Base-by-base conservation (phyloP, 2,888 invertebrate genomes). In the Octodonta nipae region DNA sequence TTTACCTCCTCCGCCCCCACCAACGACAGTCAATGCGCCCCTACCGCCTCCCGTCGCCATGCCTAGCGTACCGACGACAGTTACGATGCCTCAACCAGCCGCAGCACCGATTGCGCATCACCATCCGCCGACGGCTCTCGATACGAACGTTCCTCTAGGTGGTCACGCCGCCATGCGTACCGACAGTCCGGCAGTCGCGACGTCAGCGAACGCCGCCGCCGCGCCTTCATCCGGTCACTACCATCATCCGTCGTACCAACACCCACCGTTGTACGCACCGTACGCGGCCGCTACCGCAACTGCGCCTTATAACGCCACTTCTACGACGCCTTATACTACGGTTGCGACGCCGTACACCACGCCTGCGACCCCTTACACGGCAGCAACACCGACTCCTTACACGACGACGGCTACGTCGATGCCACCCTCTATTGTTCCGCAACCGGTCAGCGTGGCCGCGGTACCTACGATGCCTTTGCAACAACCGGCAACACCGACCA, bases 231-330 rank as follows among this genome's bases (percentile, higher is more conserved):
- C 74, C 20, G 63, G 64, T 52, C 47, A 63, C 34, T 57, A 55
- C 42, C 56, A 60, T 37, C 61, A 59, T 52, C 34, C 40, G 11
- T 33, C 37, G 13, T 41, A 41, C 33, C 22, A 24, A 3, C 67
- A 67, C 64, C 75, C 78, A 41, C 74, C 78, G 22, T 66, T 86
- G 40, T 86, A 86, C 55, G 77, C 85, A 8, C 85, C 85, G 1
- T 84, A 82, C 53, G 78, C 80, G 36, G 71, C 76, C 74, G 80
- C 60, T 6, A 39, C 44, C 2, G 79, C 78, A 51, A 79, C 81
- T 3, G 35, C 35, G 13, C 43, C 35, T 8, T 5, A 17, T 14
- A 13, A 20, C 16, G 28, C 33, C n/a, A 20, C 31, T n/a, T 15
- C 33, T 8, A 26, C 26, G 6, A 16, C 28, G 8, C 22, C 17